Percentiles rank a stretch among this genome's conserved stretches.
Evolutionary conservation across 1,140 invertebrate species (phyloP).

Genomic region (Phymorhynchus buccinoides): DNA sequence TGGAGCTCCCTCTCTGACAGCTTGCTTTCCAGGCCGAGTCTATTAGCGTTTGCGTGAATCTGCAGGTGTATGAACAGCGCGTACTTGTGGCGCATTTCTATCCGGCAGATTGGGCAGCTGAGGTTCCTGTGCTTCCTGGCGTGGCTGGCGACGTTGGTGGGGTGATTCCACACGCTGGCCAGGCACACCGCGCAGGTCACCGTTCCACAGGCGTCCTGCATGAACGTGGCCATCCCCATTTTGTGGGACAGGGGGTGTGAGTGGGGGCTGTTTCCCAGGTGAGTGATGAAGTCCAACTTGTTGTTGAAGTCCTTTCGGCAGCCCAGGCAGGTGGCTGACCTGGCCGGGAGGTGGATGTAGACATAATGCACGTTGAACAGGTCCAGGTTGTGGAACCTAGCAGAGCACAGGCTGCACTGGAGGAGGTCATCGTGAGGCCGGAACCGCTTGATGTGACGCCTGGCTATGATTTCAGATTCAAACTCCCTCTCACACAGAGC

Average conservation of each 20-base stretch:
- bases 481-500: conserved; percentile 8
- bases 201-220: conserved; percentile 3
- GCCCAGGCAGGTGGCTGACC: neutral
- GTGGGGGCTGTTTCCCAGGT: neutral
- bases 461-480: neutral
- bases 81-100: neutral
- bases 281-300: conserved; percentile 7
- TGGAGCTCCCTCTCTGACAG: neutral
- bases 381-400: neutral
- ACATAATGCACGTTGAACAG: conserved; percentile 12
- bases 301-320: neutral
- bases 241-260: neutral
- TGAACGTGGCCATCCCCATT: neutral
- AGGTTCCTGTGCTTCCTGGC: neutral
- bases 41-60: neutral
- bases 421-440: neutral
- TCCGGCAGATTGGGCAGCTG: neutral
- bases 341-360: conserved; percentile 3
- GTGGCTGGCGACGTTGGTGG: conserved; percentile 7
- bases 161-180: conserved; percentile 14
- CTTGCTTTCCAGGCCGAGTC: neutral
- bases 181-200: neutral
- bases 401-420: neutral
- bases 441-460: neutral
- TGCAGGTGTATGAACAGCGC: conserved; percentile 9